Conservation (phyloP, 2,797 vertebrate species). For the Protosalanx chinensis region DNA sequence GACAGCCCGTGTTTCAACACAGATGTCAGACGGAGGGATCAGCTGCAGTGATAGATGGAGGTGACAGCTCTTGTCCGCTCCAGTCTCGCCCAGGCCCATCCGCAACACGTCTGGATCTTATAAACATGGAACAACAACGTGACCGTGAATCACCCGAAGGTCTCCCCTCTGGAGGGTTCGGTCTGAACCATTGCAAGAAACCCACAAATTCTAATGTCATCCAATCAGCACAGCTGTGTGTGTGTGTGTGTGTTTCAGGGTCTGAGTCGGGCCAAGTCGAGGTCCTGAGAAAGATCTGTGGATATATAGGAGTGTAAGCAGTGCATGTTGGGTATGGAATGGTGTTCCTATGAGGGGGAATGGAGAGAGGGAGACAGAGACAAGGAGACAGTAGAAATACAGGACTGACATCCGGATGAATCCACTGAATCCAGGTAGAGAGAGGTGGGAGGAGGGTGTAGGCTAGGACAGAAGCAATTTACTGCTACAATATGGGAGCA, state of each 20-base stretch:
- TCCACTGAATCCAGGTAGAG: not conserved
- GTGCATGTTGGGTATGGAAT: not conserved
- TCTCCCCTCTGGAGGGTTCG: not conserved
- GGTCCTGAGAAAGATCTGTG: not conserved
- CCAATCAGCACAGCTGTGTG: not conserved
- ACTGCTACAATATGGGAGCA: slow-evolving; percentile 21
- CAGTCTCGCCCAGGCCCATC: not conserved
- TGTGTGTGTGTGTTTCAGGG: not conserved
- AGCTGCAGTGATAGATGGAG: not conserved
- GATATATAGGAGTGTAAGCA: not conserved
- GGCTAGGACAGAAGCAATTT: slow-evolving; percentile 14
- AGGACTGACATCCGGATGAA: not conserved
- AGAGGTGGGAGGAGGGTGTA: slow-evolving; percentile 11
- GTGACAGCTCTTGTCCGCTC: no score
- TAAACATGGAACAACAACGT: not conserved
- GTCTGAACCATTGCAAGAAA: not conserved
- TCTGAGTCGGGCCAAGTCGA: not conserved
- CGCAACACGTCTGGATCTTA: not conserved
- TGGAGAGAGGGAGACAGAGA: not conserved
- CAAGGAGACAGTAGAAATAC: not conserved
- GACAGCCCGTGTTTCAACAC: not conserved
- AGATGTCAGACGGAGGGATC: not conserved
- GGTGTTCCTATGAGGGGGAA: not conserved
- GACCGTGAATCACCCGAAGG: not conserved
- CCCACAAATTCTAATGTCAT: not conserved